Percentiles rank a stretch among this genome's conserved stretches.
Conservation (phyloP, 2,113 vertebrate species). For the Girardinichthys multiradiatus region DNA sequence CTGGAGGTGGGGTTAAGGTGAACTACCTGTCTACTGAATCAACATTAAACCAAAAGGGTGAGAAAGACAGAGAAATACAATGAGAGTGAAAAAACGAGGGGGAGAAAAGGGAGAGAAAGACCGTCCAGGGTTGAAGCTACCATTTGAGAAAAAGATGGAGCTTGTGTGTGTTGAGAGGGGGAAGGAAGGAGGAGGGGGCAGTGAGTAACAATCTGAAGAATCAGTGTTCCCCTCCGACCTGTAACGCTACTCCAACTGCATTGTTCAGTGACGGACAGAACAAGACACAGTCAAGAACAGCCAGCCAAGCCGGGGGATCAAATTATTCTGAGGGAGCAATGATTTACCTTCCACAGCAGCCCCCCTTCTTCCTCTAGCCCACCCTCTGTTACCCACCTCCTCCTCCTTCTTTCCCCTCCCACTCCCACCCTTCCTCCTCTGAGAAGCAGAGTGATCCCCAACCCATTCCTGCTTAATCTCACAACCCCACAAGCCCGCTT, state of each 20-base stretch:
- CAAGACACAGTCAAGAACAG: slow-evolving; percentile 79
- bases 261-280: slow-evolving; percentile 84
- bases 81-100: slow-evolving; percentile 23
- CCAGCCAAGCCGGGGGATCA: slow-evolving; percentile 74
- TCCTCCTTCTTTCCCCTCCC: slow-evolving; percentile 27
- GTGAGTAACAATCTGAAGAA: slow-evolving; percentile 81
- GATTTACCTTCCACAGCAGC: slow-evolving; percentile 63
- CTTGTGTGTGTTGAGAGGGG: slow-evolving; percentile 14
- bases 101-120: slow-evolving; percentile 18
- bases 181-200: slow-evolving; percentile 51
- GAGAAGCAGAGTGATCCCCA: slow-evolving; percentile 68
- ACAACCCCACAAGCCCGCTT: slow-evolving; percentile 56
- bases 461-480: slow-evolving; percentile 80
- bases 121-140: slow-evolving; percentile 22
- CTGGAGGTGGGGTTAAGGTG: slow-evolving; percentile 35
- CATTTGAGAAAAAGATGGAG: slow-evolving; percentile 46
- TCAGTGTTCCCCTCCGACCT: slow-evolving; percentile 84
- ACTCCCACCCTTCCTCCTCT: slow-evolving; percentile 13
- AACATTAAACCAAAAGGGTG: slow-evolving; percentile 49
- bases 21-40: slow-evolving; percentile 56
- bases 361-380: slow-evolving; percentile 5
- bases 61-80: slow-evolving; percentile 40
- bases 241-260: slow-evolving; percentile 89
- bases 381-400: slow-evolving; percentile 53
- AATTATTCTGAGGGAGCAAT: slow-evolving; percentile 77